Evolutionary conservation across 2,888 invertebrate species (phyloP).

Genomic region (Heliconius charithonia): DNA sequence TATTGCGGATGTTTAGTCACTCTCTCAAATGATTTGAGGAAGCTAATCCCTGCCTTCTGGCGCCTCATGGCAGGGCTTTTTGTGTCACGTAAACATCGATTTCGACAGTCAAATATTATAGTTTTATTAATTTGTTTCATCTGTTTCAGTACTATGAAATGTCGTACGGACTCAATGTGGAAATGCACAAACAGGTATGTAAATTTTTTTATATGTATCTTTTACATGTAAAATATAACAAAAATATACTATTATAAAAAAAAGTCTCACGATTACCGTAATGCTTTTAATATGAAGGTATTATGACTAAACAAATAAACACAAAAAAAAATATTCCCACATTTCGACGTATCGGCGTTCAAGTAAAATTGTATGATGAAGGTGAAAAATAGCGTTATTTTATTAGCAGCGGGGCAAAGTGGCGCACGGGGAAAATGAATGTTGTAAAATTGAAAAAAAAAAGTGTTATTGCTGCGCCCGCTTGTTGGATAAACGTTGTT

Average conservation of each 20-base stretch:
- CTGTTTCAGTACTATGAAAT: slow-evolving; percentile 98
- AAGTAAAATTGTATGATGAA: slow-evolving; percentile 54
- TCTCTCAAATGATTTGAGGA: slow-evolving; percentile 79
- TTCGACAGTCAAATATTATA: slow-evolving; percentile 53
- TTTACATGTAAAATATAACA: neutral
- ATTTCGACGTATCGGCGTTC: slow-evolving; percentile 55
- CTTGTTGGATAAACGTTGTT: slow-evolving; percentile 78
- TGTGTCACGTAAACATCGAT: slow-evolving; percentile 68
- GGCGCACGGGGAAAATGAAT: slow-evolving; percentile 61
- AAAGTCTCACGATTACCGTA: neutral
- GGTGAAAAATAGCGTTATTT: slow-evolving; percentile 61
- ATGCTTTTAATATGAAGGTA: neutral
- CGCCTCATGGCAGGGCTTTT: slow-evolving; percentile 67
- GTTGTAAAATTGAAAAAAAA: slow-evolving; percentile 67
- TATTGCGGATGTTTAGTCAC: slow-evolving; percentile 81
- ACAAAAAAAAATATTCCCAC: slow-evolving; percentile 55
- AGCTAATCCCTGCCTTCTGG: slow-evolving; percentile 72
- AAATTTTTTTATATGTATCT: slow-evolving; percentile 27
- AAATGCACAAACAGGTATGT: slow-evolving; percentile 98
- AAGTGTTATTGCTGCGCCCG: slow-evolving; percentile 72
- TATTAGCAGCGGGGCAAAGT: slow-evolving; percentile 59
- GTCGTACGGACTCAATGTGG: slow-evolving; percentile 98
- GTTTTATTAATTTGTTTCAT: slow-evolving; percentile 67
- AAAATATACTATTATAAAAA: neutral
- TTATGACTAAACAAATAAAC: slow-evolving; percentile 22